phyloP scores from a whole-genome alignment of 2,888 invertebrate species.

The Amphipyra berbera region DNA sequence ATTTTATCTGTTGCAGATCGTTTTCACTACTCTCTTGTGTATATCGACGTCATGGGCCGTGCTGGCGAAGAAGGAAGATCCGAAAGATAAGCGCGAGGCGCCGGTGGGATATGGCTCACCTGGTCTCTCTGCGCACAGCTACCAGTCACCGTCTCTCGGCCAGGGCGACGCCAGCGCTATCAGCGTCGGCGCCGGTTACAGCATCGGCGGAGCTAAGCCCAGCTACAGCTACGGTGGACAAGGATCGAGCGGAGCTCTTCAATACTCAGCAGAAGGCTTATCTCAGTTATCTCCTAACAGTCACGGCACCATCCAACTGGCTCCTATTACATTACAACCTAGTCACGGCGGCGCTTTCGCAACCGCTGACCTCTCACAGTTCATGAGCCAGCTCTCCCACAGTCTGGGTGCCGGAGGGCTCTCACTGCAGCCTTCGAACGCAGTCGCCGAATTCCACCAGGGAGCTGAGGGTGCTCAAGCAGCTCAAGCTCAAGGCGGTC shows the following conservation, averaged over 20 bases:
- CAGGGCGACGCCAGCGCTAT: slow-evolving; percentile 83
- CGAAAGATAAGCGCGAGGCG: slow-evolving; percentile 84
- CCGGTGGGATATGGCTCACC: slow-evolving; percentile 71
- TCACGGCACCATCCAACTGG: slow-evolving; percentile 76
- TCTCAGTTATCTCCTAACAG: slow-evolving; percentile 70
- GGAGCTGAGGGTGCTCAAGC: slow-evolving; percentile 69
- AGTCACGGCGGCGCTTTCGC: slow-evolving; percentile 72
- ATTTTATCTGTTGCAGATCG: slow-evolving; percentile 77
- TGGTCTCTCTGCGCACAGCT: slow-evolving; percentile 63
- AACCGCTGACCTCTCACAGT: slow-evolving; percentile 77
- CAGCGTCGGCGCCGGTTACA: slow-evolving; percentile 86
- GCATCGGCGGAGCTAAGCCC: slow-evolving; percentile 83
- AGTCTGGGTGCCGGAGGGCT: slow-evolving; percentile 79
- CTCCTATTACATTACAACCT: slow-evolving; percentile 80
- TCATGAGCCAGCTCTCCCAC: slow-evolving; percentile 83
- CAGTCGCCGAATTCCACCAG: slow-evolving; percentile 75
- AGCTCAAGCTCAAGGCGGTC: slow-evolving; percentile 48
- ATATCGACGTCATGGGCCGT: slow-evolving; percentile 79
- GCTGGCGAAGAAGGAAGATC: slow-evolving; percentile 77
- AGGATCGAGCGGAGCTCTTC: slow-evolving; percentile 70
- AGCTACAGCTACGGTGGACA: slow-evolving; percentile 74
- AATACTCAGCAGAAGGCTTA: slow-evolving; percentile 68
- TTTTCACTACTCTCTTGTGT: slow-evolving; percentile 78
- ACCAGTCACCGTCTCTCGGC: slow-evolving; percentile 64
- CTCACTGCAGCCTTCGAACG: slow-evolving; percentile 72